Conservation (phyloP, 2,888 invertebrate genomes). For the Eupelmus urozonus region DNA sequence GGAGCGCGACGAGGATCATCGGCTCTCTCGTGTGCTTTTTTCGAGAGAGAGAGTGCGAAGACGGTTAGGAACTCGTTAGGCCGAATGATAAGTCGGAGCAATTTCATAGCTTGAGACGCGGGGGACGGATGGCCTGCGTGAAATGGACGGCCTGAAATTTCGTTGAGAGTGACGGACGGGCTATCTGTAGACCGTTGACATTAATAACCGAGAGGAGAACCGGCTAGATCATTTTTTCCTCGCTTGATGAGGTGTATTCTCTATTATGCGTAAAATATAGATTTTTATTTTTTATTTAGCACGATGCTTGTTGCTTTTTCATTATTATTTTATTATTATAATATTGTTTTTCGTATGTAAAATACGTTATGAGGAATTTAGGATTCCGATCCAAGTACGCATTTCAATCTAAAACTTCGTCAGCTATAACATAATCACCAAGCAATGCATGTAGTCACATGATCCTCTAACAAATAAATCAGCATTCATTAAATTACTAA, state of each 20-base stretch:
- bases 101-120: constrained; percentile 66
- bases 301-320: too few species aligned
- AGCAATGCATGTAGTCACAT: too few species aligned
- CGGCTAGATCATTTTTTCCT: constrained; percentile 6
- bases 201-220: constrained; percentile 49
- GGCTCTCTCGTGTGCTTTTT: neutral
- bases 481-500: too few species aligned
- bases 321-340: too few species aligned
- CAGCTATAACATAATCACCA: too few species aligned
- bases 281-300: too few species aligned
- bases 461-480: too few species aligned
- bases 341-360: too few species aligned
- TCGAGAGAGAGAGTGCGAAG: constrained; percentile 66
- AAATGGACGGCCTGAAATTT: constrained; percentile 33
- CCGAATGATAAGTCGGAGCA: constrained; percentile 76
- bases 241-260: neutral
- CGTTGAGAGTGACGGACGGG: constrained; percentile 44
- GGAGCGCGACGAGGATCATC: constrained; percentile 46
- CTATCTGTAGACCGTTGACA: constrained; percentile 54
- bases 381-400: too few species aligned
- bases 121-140: constrained; percentile 2
- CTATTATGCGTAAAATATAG: neutral
- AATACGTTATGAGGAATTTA: too few species aligned
- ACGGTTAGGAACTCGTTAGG: constrained; percentile 74
- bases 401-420: too few species aligned